Percentiles rank a stretch among this genome's conserved stretches.
Evolutionary conservation across 1,140 invertebrate species (phyloP).

Genomic region (Campoletis sonorensis): DNA sequence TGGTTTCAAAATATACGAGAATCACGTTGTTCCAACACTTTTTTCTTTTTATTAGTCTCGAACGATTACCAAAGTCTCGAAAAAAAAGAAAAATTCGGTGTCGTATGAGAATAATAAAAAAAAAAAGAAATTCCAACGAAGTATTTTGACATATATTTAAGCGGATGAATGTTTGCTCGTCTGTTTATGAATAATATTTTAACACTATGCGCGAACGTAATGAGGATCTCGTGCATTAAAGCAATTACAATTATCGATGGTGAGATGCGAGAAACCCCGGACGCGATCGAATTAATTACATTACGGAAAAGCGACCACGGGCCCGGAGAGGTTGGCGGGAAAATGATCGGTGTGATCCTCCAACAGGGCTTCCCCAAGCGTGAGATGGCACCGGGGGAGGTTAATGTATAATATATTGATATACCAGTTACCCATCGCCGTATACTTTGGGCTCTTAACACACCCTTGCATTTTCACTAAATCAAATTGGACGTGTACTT

Average conservation of each 20-base stretch:
- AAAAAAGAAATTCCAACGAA: no score
- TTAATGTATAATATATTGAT: background rate
- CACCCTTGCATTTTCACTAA: background rate
- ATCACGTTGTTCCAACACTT: background rate
- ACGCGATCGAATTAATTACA: conserved; percentile 52
- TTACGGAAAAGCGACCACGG: conserved; percentile 46
- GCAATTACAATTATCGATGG: conserved; percentile 53
- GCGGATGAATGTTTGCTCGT: no score
- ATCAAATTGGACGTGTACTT: background rate
- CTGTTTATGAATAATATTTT: background rate
- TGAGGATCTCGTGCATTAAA: conserved; percentile 52
- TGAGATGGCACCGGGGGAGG: conserved; percentile 3
- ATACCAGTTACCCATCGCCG: background rate
- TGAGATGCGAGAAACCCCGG: conserved; percentile 39
- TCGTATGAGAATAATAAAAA: no score
- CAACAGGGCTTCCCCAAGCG: background rate
- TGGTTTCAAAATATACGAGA: background rate
- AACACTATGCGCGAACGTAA: background rate
- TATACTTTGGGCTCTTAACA: background rate
- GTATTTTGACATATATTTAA: no score
- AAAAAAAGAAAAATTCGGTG: background rate
- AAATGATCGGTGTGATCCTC: conserved; percentile 5
- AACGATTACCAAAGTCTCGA: background rate
- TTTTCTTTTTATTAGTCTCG: background rate
- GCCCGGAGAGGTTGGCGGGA: conserved; percentile 3